Evolutionary conservation across 2,888 invertebrate species (phyloP).

Genomic region (Euphydryas editha): DNA sequence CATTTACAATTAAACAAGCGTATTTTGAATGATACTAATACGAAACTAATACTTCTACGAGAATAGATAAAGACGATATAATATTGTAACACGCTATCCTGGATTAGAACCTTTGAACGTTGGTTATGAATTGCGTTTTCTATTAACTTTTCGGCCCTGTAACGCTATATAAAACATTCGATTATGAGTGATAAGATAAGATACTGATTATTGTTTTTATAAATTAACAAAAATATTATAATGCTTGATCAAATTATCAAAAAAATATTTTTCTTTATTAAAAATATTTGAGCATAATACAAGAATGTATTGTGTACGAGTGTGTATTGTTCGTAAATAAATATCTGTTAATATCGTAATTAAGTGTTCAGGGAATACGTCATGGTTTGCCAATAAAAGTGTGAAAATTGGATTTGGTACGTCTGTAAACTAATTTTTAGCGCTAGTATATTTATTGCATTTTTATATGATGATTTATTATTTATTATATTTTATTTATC

Average conservation of each 20-base stretch:
- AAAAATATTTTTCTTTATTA: not conserved
- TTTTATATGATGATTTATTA: not conserved
- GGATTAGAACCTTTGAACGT: no score
- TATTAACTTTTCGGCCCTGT: no score
- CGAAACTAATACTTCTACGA: no score
- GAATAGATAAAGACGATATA: no score
- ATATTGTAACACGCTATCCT: no score
- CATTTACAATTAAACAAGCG: not conserved
- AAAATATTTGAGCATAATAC: not conserved
- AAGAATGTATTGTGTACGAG: not conserved
- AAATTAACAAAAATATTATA: no score
- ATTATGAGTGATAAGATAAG: no score
- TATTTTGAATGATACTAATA: not conserved
- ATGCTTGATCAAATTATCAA: no score
- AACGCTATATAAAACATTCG: no score
- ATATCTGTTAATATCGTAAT: no score
- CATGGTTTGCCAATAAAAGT: not conserved
- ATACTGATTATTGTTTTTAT: no score
- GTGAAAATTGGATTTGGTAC: conserved; percentile 7
- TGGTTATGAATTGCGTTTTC: no score
- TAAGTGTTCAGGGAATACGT: conserved; percentile 6
- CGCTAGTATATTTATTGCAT: not conserved
- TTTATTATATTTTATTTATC: not conserved
- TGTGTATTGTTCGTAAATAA: conserved; percentile 6
- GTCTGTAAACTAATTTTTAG: conserved; percentile 8